Evolutionary conservation across 2,888 invertebrate genomes (phyloP), one percentile per base, ranked within the genome.

Genomic region (Steinernema scapterisci): DNA sequence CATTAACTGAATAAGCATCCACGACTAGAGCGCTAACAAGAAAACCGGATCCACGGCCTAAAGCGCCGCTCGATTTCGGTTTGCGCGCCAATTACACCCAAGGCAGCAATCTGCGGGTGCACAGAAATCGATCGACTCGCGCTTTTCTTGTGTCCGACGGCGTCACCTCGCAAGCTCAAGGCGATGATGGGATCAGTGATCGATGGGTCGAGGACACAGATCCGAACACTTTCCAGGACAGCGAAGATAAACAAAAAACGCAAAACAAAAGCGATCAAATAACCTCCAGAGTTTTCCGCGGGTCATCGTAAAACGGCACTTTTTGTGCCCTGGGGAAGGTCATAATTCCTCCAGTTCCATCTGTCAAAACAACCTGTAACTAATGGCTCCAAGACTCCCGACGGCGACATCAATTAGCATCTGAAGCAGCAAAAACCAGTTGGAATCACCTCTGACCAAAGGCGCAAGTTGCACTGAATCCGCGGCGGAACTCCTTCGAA

Each of bases 11-110:
- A n/a, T n/a, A n/a, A n/a, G n/a, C n/a, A n/a, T n/a, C n/a, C n/a
- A n/a, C n/a, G n/a, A n/a, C 5, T 9, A 38, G 38, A 38, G 38
- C 38, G 38, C 38, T 9, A 38, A 38, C 5, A 38, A 3, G 9
- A 38, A 38, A 38, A 9, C 38, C 38, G 9, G 38, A 38, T 9
- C 38, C 5, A 38, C 9, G 5, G 38, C 38, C 9, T 38, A 38
- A 38, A 38, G 38, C 38, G 38, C 38, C 9, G 5, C 63, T 25
- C 63, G 16, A 25, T 27, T 27, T 63, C 63, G 63, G 38, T 38
- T 38, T 27, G 63, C 63, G 63, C 63, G 31, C 63, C 63, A 54
- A 54, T 48, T 9, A 38, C 38, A 38, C 48, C 48, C 48, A 48
- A 16, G 48, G 19, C 48, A 48, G 13, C 9, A 38, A 6, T 23